Conservation (phyloP, 2,113 vertebrate genomes). For the Platysternon megacephalum region DNA sequence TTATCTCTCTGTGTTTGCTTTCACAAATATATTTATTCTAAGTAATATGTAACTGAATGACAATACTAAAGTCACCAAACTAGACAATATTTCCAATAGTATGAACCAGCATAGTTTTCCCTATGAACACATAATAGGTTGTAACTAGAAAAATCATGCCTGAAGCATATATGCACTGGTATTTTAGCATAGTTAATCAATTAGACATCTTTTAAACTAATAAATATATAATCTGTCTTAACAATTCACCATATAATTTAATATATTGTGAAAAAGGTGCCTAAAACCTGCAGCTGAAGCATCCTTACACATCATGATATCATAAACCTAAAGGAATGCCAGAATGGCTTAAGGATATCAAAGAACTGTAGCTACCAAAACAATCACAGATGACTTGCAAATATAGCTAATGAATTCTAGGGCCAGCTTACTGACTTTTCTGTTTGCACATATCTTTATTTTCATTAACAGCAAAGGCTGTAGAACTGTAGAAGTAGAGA, state of each 20-base stretch:
- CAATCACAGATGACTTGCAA: constrained; percentile 71
- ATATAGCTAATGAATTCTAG: constrained; percentile 72
- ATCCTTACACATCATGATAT: constrained; percentile 76
- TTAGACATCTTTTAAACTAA: constrained; percentile 75
- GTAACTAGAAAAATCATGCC: constrained; percentile 68
- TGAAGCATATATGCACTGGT: constrained; percentile 64
- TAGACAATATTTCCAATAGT: constrained; percentile 67
- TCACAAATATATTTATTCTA: constrained; percentile 55
- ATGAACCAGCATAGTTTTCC: constrained; percentile 64
- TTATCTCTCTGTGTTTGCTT: constrained; percentile 39
- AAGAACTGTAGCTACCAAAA: constrained; percentile 51
- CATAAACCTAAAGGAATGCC: constrained; percentile 74
- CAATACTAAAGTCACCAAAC: constrained; percentile 69
- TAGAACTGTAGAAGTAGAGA: not conserved
- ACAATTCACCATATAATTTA: constrained; percentile 75
- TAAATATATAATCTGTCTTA: constrained; percentile 70
- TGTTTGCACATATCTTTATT: constrained; percentile 25
- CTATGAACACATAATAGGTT: constrained; percentile 70
- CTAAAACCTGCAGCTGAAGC: constrained; percentile 66
- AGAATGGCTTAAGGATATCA: constrained; percentile 60
- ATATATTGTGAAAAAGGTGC: constrained; percentile 70
- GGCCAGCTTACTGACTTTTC: constrained; percentile 34
- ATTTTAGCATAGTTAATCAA: constrained; percentile 70
- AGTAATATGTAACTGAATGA: constrained; percentile 60
- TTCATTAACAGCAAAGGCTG: constrained; percentile 38